Evolutionary conservation across 92 coral and sea anemone genomes (phyloP).

Genomic region (Zoanthus sansibaricus): DNA sequence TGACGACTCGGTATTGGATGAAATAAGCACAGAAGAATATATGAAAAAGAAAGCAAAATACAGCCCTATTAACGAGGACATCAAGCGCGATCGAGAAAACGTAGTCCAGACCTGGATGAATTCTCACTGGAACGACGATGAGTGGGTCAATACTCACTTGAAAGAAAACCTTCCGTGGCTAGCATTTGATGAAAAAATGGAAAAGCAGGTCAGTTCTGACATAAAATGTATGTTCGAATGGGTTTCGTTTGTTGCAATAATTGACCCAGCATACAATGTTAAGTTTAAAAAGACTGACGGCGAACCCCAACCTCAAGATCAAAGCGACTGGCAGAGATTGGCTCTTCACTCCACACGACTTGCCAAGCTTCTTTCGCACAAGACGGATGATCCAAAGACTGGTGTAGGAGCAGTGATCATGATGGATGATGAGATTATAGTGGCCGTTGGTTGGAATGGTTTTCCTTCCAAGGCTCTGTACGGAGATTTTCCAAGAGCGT

Average conservation of each 20-base stretch:
- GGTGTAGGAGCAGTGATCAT: slow-evolving; percentile 92
- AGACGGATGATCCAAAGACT: slow-evolving; percentile 88
- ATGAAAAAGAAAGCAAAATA: not conserved
- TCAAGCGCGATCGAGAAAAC: not conserved
- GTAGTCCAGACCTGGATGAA: not conserved
- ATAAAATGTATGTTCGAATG: slow-evolving; percentile 64
- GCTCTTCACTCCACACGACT: slow-evolving; percentile 64
- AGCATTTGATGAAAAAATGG: slow-evolving; percentile 59
- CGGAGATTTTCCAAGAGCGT: slow-evolving; percentile 89
- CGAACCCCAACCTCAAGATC: not conserved
- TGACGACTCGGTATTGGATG: slow-evolving; percentile 7
- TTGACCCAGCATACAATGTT: slow-evolving; percentile 32
- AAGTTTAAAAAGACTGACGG: not conserved
- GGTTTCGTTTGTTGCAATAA: slow-evolving; percentile 66
- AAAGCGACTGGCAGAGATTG: slow-evolving; percentile 39
- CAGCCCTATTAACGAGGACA: not conserved
- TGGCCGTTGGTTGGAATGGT: slow-evolving; percentile 90
- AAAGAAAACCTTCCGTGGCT: slow-evolving; percentile 68
- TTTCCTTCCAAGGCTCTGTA: slow-evolving; percentile 85
- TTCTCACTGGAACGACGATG: not conserved
- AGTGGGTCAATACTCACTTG: slow-evolving; percentile 47
- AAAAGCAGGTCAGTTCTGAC: slow-evolving; percentile 41
- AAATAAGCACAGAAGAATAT: not conserved
- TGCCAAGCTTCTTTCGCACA: slow-evolving; percentile 78
- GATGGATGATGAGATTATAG: slow-evolving; percentile 60